phyloP scores from a whole-genome alignment of 2,113 vertebrate genomes.

The Vimba vimba region DNA sequence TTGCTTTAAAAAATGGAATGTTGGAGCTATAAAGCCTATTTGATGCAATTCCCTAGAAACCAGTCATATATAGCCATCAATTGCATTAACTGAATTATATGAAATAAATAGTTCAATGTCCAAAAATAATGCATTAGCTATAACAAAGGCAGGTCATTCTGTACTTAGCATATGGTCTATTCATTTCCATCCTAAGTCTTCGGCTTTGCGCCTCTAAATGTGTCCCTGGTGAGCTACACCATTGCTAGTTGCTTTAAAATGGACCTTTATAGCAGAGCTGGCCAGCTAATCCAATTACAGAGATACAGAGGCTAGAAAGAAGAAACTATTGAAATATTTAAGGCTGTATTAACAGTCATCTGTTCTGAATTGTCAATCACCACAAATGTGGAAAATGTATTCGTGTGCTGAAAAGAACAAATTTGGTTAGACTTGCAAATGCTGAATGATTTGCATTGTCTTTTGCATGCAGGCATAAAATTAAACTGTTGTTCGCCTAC shows the following conservation, averaged over 20 bases:
- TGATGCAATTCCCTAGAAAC: not conserved
- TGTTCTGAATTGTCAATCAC: not conserved
- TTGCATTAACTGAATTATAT: not conserved
- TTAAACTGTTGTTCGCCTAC: not conserved
- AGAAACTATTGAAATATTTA: not conserved
- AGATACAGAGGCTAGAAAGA: not conserved
- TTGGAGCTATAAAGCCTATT: not conserved
- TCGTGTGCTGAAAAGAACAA: not conserved
- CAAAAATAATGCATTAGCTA: not conserved
- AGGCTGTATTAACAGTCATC: not conserved
- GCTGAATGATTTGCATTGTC: not conserved
- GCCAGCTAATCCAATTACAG: slow-evolving; percentile 4
- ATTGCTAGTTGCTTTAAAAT: not conserved
- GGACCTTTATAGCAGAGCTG: slow-evolving; percentile 10
- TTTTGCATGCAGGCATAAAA: not conserved
- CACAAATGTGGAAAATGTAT: not conserved
- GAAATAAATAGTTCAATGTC: not conserved
- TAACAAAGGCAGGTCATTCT: not conserved
- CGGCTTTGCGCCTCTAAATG: slow-evolving; percentile 43
- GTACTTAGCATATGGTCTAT: not conserved
- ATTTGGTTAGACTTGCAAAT: slow-evolving; percentile 3
- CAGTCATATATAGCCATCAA: not conserved
- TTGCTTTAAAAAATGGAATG: not conserved
- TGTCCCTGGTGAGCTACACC: slow-evolving; percentile 16
- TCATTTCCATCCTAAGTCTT: not conserved